A percentile compares a stretch with the other conserved stretches of the same genome.
phyloP scores from a whole-genome alignment of 2,888 invertebrate genomes.

The Athripsodes cinereus region DNA sequence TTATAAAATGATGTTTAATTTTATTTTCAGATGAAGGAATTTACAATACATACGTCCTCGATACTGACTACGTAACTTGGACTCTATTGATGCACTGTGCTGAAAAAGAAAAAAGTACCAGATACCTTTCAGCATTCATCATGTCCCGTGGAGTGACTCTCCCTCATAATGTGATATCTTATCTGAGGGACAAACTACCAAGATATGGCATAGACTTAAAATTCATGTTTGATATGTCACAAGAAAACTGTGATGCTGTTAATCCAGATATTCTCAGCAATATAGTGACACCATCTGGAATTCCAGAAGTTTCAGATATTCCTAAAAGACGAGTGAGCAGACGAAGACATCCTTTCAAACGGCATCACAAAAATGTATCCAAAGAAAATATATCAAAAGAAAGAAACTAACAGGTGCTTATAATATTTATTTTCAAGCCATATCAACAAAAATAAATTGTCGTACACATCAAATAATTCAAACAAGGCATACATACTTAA shows the following conservation, averaged over 20 bases:
- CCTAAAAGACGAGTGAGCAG: conserved; percentile 3
- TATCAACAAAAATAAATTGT: too few relatives aligned
- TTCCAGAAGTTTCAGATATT: not conserved
- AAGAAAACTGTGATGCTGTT: conserved; percentile 54
- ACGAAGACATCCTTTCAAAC: conserved; percentile 21
- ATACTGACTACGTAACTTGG: conserved; percentile 81
- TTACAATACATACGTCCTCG: conserved; percentile 81
- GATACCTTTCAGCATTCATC: conserved; percentile 78
- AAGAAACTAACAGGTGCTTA: too few relatives aligned
- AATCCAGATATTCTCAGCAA: not conserved
- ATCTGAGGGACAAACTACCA: conserved; percentile 69
- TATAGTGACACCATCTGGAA: conserved; percentile 8
- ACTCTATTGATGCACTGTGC: conserved; percentile 79
- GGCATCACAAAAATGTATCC: conserved; percentile 11
- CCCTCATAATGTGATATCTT: conserved; percentile 64
- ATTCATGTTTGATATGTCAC: conserved; percentile 78
- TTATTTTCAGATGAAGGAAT: conserved; percentile 69
- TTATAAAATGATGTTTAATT: too few relatives aligned
- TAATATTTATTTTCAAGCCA: too few relatives aligned
- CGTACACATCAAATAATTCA: too few relatives aligned
- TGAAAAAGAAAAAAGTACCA: conserved; percentile 69
- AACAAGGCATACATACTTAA: too few relatives aligned
- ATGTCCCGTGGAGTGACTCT: conserved; percentile 58
- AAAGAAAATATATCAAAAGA: too few relatives aligned
- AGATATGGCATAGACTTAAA: conserved; percentile 80